A percentile compares a stretch with the other conserved stretches of the same genome.
phyloP scores from a whole-genome alignment of 2,113 vertebrate species.

The Solenodon paradoxus region DNA sequence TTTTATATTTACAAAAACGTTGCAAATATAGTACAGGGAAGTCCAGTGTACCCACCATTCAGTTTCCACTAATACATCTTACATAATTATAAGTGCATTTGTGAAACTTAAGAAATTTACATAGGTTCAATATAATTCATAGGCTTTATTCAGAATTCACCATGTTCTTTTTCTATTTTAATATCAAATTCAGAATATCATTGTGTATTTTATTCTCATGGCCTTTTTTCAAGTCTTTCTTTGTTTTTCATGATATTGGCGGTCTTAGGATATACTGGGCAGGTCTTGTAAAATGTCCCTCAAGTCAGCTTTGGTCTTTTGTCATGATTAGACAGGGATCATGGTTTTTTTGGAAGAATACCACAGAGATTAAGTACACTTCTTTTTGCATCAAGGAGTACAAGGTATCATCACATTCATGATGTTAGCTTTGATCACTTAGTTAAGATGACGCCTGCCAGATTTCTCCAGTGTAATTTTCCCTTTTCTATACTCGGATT shows the following conservation, averaged over 20 bases:
- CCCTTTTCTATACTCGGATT: background rate
- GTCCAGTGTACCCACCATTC: background rate
- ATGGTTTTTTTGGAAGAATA: background rate
- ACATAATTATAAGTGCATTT: background rate
- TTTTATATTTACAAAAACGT: slow-evolving; percentile 21
- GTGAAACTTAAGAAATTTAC: slow-evolving; percentile 4
- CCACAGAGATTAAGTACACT: background rate
- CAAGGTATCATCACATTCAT: background rate
- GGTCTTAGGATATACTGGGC: background rate
- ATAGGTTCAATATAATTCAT: background rate
- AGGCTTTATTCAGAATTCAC: background rate
- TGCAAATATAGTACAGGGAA: background rate
- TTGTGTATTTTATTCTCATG: background rate
- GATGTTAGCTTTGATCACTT: background rate
- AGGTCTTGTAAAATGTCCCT: background rate
- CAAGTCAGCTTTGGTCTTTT: background rate
- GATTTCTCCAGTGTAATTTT: background rate
- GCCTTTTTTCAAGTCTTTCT: background rate
- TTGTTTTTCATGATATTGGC: background rate
- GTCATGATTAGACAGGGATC: background rate
- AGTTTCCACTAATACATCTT: background rate
- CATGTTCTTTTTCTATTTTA: background rate
- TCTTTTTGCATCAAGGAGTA: background rate
- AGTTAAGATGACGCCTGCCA: background rate
- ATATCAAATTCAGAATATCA: background rate